Evolutionary conservation across 2,888 invertebrate species (phyloP).

Genomic region (Micoletzkya japonica): DNA sequence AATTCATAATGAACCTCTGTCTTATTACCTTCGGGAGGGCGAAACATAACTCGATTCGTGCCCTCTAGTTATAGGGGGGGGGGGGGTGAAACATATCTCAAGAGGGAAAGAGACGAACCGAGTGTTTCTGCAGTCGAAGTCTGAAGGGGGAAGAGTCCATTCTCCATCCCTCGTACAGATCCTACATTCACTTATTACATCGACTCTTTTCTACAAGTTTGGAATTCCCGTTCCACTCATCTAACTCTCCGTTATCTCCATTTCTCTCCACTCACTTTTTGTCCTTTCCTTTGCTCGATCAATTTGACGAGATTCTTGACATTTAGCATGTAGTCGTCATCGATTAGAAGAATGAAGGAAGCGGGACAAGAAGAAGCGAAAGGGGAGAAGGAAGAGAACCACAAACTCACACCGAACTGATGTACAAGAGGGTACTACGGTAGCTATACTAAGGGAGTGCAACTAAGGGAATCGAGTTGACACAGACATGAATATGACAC

Average conservation of each 20-base stretch:
- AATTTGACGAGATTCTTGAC: conserved; percentile 42
- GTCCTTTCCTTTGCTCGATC: too few species aligned
- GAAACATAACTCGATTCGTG: background rate
- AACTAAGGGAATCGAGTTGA: too few species aligned
- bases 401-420: conserved; percentile 24
- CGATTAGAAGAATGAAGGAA: conserved; percentile 52
- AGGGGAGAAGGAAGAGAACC: conserved; percentile 6
- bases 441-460: background rate
- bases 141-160: conserved; percentile 58
- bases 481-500: background rate
- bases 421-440: background rate
- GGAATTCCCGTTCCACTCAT: background rate
- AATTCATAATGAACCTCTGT: background rate
- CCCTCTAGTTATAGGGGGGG: background rate
- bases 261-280: background rate
- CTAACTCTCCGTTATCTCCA: background rate
- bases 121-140: conserved; percentile 48
- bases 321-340: conserved; percentile 59
- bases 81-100: background rate
- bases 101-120: conserved; percentile 31
- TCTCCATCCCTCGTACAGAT: conserved; percentile 52
- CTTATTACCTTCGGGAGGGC: background rate
- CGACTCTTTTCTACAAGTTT: too few species aligned
- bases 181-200: too few species aligned
- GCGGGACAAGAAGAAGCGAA: conserved; percentile 28